These are phyloP conservation scores for Neodiprion fabricii DNA, from an alignment of 1,140 invertebrate species.

Conservation along the genomic window DNA sequence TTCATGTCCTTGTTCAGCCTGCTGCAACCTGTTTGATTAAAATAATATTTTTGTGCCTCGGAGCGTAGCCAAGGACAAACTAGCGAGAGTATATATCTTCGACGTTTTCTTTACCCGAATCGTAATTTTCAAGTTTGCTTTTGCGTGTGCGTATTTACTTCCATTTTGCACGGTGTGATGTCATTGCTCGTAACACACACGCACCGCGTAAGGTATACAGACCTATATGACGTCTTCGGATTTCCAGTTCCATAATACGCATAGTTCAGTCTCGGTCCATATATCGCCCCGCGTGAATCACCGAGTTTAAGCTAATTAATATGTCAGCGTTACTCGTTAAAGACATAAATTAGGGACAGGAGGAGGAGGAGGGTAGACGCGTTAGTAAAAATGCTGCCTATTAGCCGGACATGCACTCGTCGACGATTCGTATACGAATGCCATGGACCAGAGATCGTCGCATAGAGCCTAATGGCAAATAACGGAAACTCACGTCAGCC, in stretches of 20 bases:
- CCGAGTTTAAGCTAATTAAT: conserved; percentile 35
- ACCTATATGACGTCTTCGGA: too few species aligned
- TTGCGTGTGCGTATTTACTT: too few species aligned
- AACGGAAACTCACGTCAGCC: not conserved
- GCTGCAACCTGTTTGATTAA: not conserved
- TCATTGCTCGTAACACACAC: too few species aligned
- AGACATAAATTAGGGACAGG: conserved; percentile 11
- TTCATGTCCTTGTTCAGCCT: not conserved
- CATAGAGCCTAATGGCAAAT: not conserved
- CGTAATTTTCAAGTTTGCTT: too few species aligned
- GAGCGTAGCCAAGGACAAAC: too few species aligned
- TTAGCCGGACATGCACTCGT: not conserved
- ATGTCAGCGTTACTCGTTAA: conserved; percentile 38
- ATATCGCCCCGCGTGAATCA: conserved; percentile 35
- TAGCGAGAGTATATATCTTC: too few species aligned
- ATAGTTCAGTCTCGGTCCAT: too few species aligned
- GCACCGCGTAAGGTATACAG: too few species aligned
- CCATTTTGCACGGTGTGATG: too few species aligned
- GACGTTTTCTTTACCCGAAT: too few species aligned
- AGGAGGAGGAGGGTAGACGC: not conserved
- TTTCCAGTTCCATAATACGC: too few species aligned
- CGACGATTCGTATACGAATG: not conserved
- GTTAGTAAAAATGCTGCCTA: not conserved
- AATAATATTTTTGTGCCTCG: not conserved
- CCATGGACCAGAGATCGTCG: not conserved